Evolutionary conservation across 2,797 vertebrate species (phyloP), one percentile per base, ranked within the genome.

Genomic region (Melanotaenia trifasciata): DNA sequence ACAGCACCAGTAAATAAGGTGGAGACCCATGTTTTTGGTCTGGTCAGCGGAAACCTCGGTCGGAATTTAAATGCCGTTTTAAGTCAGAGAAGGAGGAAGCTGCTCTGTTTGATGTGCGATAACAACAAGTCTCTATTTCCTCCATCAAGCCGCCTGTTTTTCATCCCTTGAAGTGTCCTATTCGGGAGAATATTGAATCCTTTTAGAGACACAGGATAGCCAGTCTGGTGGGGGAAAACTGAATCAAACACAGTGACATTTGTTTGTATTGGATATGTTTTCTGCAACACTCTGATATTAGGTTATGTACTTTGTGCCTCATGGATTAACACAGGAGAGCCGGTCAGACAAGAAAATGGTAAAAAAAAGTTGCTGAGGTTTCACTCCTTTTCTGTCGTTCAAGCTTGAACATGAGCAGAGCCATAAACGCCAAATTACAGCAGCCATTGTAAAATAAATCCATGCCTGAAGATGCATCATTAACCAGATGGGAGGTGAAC

Each of bases 1-100:
- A 24, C 62, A 80, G 79, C 32, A 76, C 62, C 71, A 68, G 84
- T 87, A 84, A 95, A 94, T 96, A 92, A 95, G 94, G 92, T 94
- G 94, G 87, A 95, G 93, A 85, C 81, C 89, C 92, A 40, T 73
- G 88, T 84, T 83, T 93, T 93, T 70, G 82, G 5, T 66, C 72
- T 57, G 77, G 77, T 87, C 71, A 64, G 75, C 73, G 69, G 70
- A 32, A 32, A 32, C 32, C 6, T 32, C 6, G 32, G 32, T 32
- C 1, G 32, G 32, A 32, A 32, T 32, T 32, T 32, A 32, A 32
- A 32, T 32, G 32, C 32, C 5, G 32, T 32, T 32, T 32, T 7
- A 32, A 32, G 32, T 32, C 32, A 32, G 32, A 32, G 32, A 32
- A 7, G 32, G 6, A 32, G 32, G 32, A 32, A 32, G 32, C 32